These are phyloP conservation scores for Catharus fuscescens DNA, from an alignment of 2,113 vertebrate species.

Conservation along the genomic window DNA sequence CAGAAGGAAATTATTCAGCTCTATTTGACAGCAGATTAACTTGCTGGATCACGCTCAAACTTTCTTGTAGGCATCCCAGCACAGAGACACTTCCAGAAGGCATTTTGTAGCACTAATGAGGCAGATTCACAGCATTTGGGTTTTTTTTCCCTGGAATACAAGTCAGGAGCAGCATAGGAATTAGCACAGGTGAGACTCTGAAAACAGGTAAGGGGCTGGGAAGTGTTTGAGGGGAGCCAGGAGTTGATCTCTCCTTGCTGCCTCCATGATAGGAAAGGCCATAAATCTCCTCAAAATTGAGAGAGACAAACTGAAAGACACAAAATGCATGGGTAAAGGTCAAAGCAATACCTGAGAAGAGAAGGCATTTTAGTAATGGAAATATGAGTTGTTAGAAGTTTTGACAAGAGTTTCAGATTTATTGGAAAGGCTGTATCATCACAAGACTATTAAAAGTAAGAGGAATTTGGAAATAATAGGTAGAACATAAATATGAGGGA, in stretches of 20 bases:
- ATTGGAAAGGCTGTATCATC: background rate
- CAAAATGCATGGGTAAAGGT: background rate
- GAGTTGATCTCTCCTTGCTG: background rate
- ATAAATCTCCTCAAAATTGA: background rate
- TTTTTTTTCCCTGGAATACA: background rate
- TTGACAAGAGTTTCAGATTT: background rate
- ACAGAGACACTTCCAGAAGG: slow-evolving; percentile 16
- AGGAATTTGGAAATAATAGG: background rate
- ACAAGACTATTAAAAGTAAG: background rate
- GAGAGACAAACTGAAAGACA: background rate
- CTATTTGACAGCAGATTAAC: background rate
- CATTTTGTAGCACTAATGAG: background rate
- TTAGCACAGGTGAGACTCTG: background rate
- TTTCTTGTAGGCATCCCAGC: background rate
- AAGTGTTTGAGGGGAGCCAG: background rate
- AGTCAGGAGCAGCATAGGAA: background rate
- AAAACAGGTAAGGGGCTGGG: background rate
- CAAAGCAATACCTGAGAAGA: background rate
- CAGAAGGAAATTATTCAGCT: slow-evolving; percentile 8
- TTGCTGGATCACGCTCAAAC: slow-evolving; percentile 14
- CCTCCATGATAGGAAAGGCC: background rate
- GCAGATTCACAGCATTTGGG: background rate
- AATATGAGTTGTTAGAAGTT: background rate
- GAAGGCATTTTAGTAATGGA: background rate
- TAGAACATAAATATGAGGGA: background rate